Conservation (phyloP, 2,113 vertebrate species). For the cat (Felis catus) region F.catus_Fca126_mat1.0 CM031417.1:47595501-47596000, state of each 20-base stretch:
- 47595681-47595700: not conserved
- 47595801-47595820: not conserved
- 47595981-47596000: not conserved
- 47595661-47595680: not conserved
- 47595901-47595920: not conserved
- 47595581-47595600: not conserved
- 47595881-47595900: not conserved
- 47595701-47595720: not conserved
- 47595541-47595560: not conserved
- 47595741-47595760: not conserved
- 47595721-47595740: not conserved
- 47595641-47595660: not conserved
- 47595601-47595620: not conserved
- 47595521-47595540: not conserved
- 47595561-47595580: not conserved
- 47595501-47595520: not conserved
- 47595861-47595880: slow-evolving; percentile 9
- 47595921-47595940: not conserved
- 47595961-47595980: not conserved
- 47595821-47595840: not conserved
- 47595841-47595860: not conserved
- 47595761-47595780: not conserved
- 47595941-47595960: not conserved
- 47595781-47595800: not conserved
- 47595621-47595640: not conserved